phyloP scores from a whole-genome alignment of 2,888 invertebrate genomes.

The Clitarchus hookeri region DNA sequence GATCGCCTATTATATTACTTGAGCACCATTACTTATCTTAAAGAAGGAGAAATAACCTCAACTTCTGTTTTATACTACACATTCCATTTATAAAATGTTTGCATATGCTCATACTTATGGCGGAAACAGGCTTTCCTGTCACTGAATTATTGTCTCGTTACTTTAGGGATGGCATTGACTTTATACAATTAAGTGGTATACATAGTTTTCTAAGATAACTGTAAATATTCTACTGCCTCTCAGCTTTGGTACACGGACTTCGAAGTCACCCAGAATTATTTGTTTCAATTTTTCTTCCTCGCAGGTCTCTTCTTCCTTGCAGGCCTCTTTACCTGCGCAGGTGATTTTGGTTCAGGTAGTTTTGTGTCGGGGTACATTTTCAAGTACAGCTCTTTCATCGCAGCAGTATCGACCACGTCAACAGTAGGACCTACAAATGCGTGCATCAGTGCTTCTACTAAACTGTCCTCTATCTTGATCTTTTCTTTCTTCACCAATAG shows the following conservation, averaged over 20 bases:
- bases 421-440: not conserved
- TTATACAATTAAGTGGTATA: no score
- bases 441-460: not conserved
- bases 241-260: not conserved
- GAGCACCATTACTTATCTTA: no score
- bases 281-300: not conserved
- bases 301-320: not conserved
- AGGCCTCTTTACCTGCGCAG: not conserved
- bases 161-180: no score
- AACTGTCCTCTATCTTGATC: not conserved
- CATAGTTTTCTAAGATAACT: no score
- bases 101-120: no score
- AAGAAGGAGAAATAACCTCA: no score
- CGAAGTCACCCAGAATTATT: not conserved
- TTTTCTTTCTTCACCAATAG: not conserved
- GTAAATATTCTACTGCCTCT: no score
- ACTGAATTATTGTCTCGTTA: no score
- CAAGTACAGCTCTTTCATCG: not conserved
- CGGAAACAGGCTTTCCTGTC: no score
- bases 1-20: no score
- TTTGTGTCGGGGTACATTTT: not conserved
- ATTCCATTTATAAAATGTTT: no score
- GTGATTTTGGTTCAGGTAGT: not conserved
- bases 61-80: no score
- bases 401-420: not conserved